Evolutionary conservation across 1,140 invertebrate species (phyloP).

Genomic region (Drosophila subobscura): DNA sequence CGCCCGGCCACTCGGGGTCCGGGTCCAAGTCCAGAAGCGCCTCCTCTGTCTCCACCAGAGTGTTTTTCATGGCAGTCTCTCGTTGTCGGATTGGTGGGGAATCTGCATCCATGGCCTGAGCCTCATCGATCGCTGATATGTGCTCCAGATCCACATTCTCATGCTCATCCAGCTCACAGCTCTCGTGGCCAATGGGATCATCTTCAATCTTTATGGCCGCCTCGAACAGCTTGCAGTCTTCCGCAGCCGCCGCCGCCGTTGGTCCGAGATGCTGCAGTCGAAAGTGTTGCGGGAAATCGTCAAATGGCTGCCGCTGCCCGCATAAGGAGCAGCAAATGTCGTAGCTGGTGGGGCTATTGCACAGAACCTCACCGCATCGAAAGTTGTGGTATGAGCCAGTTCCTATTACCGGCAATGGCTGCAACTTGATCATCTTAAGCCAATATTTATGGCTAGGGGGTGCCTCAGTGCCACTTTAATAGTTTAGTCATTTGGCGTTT

Average conservation of each 20-base stretch:
- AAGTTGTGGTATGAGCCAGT: conserved; percentile 33
- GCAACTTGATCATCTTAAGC: conserved; percentile 57
- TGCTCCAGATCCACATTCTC: conserved; percentile 26
- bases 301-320: conserved; percentile 43
- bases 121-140: conserved; percentile 22
- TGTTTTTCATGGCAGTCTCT: conserved; percentile 33
- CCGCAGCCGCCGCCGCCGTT: neutral
- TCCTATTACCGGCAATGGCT: conserved; percentile 11
- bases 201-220: conserved; percentile 24
- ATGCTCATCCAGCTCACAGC: conserved; percentile 1
- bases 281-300: conserved; percentile 64
- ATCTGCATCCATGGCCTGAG: conserved; percentile 6
- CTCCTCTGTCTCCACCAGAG: conserved; percentile 20
- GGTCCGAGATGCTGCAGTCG: conserved; percentile 39
- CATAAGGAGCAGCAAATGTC: conserved; percentile 67
- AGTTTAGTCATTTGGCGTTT: neutral
- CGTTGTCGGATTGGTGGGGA: neutral
- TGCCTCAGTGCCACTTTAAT: neutral
- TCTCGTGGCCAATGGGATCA: conserved; percentile 60
- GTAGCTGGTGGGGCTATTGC: conserved; percentile 50
- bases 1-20: conserved; percentile 18
- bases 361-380: conserved; percentile 64
- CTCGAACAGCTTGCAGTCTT: conserved; percentile 8
- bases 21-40: conserved; percentile 25
- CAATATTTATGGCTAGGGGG: neutral